Percentiles rank a stretch among this genome's conserved stretches.
phyloP scores from a whole-genome alignment of 1,140 invertebrate genomes.

The Drosophila neocordata region DNA sequence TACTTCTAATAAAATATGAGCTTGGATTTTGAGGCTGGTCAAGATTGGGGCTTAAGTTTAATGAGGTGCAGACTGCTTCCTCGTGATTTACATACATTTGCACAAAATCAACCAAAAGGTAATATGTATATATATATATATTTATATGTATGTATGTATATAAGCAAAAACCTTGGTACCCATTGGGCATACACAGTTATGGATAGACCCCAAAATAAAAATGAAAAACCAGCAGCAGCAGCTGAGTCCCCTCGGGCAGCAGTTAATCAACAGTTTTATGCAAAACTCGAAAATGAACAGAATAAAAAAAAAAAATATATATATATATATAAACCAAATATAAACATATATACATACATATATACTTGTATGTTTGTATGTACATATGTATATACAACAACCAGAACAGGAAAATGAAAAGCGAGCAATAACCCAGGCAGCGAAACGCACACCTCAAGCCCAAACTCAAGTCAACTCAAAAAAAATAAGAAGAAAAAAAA shows the following conservation, averaged over 20 bases:
- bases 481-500: not conserved
- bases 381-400: slow-evolving; percentile 23
- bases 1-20: not conserved
- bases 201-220: slow-evolving; percentile 35
- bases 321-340: not conserved
- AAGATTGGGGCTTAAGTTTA: slow-evolving; percentile 3
- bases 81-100: slow-evolving; percentile 1
- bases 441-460: slow-evolving; percentile 75
- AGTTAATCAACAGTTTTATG: slow-evolving; percentile 78
- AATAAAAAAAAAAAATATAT: slow-evolving; percentile 3
- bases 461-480: slow-evolving; percentile 30
- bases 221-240: slow-evolving; percentile 58
- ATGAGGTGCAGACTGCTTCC: not conserved
- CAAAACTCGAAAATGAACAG: slow-evolving; percentile 57
- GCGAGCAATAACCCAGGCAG: slow-evolving; percentile 77
- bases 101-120: slow-evolving; percentile 4
- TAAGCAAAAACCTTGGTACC: slow-evolving; percentile 58
- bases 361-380: not conserved
- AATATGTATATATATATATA: too few relatives aligned
- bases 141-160: too few relatives aligned
- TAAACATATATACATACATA: not conserved
- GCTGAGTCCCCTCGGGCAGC: slow-evolving; percentile 63
- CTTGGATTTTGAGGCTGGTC: slow-evolving; percentile 10
- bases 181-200: slow-evolving; percentile 36
- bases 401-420: slow-evolving; percentile 80